These are phyloP conservation scores for Hypsopygia costalis DNA, from an alignment of 2,888 invertebrate genomes.

Conservation along the genomic window DNA sequence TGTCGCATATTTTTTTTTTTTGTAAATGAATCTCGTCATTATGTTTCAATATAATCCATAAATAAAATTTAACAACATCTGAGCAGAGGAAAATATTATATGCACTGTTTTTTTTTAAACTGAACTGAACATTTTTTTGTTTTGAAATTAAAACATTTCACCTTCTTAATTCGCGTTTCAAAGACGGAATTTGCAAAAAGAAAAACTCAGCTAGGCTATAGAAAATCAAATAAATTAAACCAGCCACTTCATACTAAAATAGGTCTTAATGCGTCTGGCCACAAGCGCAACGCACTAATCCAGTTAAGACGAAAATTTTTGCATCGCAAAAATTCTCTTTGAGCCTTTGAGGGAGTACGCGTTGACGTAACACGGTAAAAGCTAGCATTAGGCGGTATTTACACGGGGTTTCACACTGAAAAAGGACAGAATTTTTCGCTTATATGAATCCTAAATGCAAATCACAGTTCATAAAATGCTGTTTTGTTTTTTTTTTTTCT, in stretches of 20 bases:
- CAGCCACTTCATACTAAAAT: conserved; percentile 4
- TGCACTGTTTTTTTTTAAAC: too few relatives aligned
- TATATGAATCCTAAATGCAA: not conserved
- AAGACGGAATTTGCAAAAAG: too few relatives aligned
- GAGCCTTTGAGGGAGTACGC: conserved; percentile 2
- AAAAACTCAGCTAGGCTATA: not conserved
- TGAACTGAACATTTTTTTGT: too few relatives aligned
- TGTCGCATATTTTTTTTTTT: too few relatives aligned
- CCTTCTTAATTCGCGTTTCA: too few relatives aligned
- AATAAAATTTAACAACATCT: too few relatives aligned
- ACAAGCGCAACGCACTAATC: conserved; percentile 1
- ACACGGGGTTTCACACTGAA: not conserved
- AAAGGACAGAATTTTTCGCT: not conserved
- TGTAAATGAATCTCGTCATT: too few relatives aligned
- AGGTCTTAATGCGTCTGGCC: not conserved
- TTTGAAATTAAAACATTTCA: too few relatives aligned
- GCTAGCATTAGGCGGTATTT: not conserved
- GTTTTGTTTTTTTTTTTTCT: too few relatives aligned
- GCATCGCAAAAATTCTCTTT: conserved; percentile 7
- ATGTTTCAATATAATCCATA: too few relatives aligned
- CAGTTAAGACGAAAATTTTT: conserved; percentile 6
- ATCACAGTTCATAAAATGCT: not conserved
- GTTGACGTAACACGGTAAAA: conserved; percentile 6
- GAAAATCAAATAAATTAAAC: conserved; percentile 2
- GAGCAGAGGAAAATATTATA: too few relatives aligned